Evolutionary conservation across 2,888 invertebrate genomes (phyloP).

Genomic region (Escarpia spicata): DNA sequence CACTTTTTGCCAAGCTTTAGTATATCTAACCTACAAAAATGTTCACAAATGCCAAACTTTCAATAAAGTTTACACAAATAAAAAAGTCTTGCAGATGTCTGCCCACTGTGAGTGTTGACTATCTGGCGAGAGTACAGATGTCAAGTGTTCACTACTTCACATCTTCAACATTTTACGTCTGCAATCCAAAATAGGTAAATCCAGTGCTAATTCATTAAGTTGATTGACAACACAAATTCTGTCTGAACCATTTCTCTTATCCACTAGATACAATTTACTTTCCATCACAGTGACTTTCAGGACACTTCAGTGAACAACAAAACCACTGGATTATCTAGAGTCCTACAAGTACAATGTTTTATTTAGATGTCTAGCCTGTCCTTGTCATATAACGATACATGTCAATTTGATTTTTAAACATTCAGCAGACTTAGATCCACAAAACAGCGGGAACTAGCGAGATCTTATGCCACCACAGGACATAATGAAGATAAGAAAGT

Average conservation of each 20-base stretch:
- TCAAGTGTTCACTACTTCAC: neutral
- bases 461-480: neutral
- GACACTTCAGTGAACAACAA: neutral
- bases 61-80: neutral
- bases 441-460: too few species aligned
- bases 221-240: neutral
- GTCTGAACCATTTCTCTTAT: neutral
- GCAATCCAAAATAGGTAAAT: neutral
- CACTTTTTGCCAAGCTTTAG: too few species aligned
- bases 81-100: too few species aligned
- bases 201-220: neutral
- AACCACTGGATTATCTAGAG: too few species aligned
- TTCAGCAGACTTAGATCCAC: too few species aligned
- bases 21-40: neutral
- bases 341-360: too few species aligned
- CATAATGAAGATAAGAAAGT: neutral
- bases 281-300: neutral
- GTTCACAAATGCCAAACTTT: neutral
- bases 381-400: too few species aligned
- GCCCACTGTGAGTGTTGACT: neutral
- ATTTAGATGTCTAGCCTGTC: too few species aligned
- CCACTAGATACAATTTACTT: neutral
- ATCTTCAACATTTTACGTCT: neutral
- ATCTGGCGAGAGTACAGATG: neutral
- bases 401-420: too few species aligned